Percentiles rank a stretch among this genome's conserved stretches.
phyloP scores from a whole-genome alignment of 2,113 vertebrate genomes.

The Sminthopsis crassicaudata region DNA sequence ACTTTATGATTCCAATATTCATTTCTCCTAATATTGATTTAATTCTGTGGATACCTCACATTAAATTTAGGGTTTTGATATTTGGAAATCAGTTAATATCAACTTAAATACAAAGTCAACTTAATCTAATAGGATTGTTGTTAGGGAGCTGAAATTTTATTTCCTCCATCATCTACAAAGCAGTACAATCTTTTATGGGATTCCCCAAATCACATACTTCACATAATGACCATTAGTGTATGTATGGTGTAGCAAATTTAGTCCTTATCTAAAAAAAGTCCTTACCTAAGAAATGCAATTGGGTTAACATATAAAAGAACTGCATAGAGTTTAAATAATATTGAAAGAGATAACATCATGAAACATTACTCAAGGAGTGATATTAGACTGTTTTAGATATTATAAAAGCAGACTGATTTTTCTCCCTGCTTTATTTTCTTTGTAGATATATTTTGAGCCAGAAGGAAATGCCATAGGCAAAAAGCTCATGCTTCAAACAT shows the following conservation, averaged over 20 bases:
- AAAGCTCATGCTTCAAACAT: conserved; percentile 50
- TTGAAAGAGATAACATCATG: background rate
- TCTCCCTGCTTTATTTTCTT: conserved; percentile 48
- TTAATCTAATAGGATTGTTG: background rate
- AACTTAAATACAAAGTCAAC: background rate
- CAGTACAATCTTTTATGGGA: background rate
- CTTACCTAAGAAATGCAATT: background rate
- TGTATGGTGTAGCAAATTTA: background rate
- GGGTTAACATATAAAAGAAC: background rate
- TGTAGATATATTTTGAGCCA: conserved; percentile 22
- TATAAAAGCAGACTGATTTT: conserved; percentile 36
- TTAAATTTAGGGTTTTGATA: background rate
- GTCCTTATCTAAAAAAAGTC: background rate
- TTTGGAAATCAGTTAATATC: background rate
- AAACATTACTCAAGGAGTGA: background rate
- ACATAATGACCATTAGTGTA: background rate
- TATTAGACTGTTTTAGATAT: conserved; percentile 18
- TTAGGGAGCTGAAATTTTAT: background rate
- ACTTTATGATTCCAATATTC: background rate
- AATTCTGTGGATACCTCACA: background rate
- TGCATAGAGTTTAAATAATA: background rate
- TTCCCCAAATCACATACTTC: background rate
- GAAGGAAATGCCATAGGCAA: conserved; percentile 48
- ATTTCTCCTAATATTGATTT: background rate
- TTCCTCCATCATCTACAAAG: background rate